Conservation (phyloP, 2,113 vertebrate species). For the Xenopus borealis region DNA sequence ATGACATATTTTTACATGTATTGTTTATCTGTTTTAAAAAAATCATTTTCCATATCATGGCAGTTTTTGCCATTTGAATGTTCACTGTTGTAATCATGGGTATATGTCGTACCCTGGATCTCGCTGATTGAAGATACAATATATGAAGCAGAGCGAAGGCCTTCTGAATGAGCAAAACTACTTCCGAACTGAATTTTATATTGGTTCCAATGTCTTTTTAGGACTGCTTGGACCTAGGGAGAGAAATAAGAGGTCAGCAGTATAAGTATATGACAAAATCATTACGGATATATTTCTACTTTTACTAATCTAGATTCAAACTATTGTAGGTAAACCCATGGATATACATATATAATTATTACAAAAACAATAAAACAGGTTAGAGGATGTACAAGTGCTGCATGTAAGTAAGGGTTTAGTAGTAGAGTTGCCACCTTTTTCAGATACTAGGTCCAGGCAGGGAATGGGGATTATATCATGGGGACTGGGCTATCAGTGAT, state of each 20-base stretch:
- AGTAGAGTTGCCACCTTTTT: too few relatives aligned
- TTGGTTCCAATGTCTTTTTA: constrained; percentile 92
- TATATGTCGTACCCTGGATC: constrained; percentile 78
- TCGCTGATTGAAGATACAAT: constrained; percentile 90
- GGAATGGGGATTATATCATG: too few relatives aligned
- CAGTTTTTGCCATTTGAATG: constrained; percentile 88
- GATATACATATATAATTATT: too few relatives aligned
- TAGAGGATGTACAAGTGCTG: too few relatives aligned
- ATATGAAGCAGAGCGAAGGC: constrained; percentile 86
- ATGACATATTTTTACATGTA: constrained; percentile 72
- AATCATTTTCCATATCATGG: constrained; percentile 73
- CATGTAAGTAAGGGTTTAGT: too few relatives aligned
- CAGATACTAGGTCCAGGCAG: too few relatives aligned
- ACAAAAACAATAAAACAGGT: too few relatives aligned
- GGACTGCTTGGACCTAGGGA: constrained; percentile 84
- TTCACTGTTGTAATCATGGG: constrained; percentile 79
- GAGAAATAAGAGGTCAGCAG: constrained; percentile 5
- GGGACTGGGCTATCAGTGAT: too few relatives aligned
- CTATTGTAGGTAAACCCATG: too few relatives aligned
- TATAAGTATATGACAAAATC: too few relatives aligned
- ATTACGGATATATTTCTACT: too few relatives aligned
- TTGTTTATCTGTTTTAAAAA: constrained; percentile 74
- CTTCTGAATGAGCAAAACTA: constrained; percentile 82
- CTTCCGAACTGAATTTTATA: constrained; percentile 89
- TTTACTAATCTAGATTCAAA: too few relatives aligned